Conservation (phyloP, 1,140 invertebrate genomes). For the Heliconius himera region DNA sequence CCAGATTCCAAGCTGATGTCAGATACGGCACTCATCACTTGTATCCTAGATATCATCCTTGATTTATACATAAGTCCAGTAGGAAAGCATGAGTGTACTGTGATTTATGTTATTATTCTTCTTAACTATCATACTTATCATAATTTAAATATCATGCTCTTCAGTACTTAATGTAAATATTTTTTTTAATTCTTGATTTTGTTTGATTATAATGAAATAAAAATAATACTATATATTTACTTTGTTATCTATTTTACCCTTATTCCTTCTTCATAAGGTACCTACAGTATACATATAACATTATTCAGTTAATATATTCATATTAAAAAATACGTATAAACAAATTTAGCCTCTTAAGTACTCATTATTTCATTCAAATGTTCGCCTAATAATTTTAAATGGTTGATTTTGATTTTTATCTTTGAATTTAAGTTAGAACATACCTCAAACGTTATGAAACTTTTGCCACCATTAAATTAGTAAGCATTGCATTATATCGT, state of each 20-base stretch:
- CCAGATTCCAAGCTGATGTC: conserved; percentile 47
- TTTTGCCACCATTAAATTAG: neutral
- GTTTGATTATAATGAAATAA: neutral
- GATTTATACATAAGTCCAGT: neutral
- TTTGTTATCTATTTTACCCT: neutral
- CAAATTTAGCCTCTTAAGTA: neutral
- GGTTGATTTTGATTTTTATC: conserved; percentile 3
- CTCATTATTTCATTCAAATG: neutral
- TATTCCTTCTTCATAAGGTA: neutral
- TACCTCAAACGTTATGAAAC: neutral
- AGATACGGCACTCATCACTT: conserved; percentile 45
- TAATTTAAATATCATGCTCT: neutral
- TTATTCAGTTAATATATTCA: too few relatives aligned
- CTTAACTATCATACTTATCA: neutral
- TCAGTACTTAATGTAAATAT: neutral
- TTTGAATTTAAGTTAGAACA: neutral
- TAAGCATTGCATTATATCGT: neutral
- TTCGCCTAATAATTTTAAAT: neutral
- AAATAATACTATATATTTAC: neutral
- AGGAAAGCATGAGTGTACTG: neutral
- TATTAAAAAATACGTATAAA: neutral
- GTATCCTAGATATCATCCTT: conserved; percentile 56
- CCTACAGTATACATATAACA: too few relatives aligned
- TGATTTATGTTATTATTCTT: neutral
- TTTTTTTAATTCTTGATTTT: neutral